Conservation (phyloP, 2,113 vertebrate genomes). For the Pseudonaja textilis region DNA sequence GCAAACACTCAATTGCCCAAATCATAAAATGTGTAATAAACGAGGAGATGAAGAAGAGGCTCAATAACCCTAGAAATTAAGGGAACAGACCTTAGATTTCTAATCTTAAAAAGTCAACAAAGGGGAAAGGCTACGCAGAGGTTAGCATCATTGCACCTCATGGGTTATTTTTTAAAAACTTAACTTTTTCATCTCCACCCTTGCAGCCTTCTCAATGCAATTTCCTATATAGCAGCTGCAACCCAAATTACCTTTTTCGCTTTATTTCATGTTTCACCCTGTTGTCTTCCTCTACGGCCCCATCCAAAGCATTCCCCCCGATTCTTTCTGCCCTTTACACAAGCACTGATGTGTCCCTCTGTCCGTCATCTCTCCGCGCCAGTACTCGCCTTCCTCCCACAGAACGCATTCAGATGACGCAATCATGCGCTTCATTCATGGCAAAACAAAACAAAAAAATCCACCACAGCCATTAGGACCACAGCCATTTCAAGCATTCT, state of each 20-base stretch:
- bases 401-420: not conserved
- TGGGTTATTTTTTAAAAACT: not conserved
- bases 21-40: slow-evolving; percentile 22
- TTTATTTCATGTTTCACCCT: too few relatives aligned
- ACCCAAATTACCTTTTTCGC: not conserved
- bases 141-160: not conserved
- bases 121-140: not conserved
- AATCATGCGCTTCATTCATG: rapidly evolving
- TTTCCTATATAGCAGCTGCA: not conserved
- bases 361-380: rapidly evolving
- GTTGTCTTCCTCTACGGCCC: not conserved
- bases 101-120: not conserved
- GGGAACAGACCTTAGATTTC: not conserved
- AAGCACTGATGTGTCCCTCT: rapidly evolving
- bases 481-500: rapidly evolving
- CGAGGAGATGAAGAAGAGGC: not conserved
- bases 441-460: not conserved
- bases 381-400: not conserved
- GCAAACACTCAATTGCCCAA: not conserved
- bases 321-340: rapidly evolving
- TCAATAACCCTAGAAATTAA: not conserved
- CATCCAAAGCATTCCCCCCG: rapidly evolving
- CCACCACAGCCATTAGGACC: too few relatives aligned
- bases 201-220: not conserved
- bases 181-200: too few relatives aligned